Percentiles rank a stretch among this genome's conserved stretches.
These are phyloP conservation scores for Carollia perspicillata DNA, from an alignment of 2,113 vertebrate species.

Conservation along the genomic window DNA sequence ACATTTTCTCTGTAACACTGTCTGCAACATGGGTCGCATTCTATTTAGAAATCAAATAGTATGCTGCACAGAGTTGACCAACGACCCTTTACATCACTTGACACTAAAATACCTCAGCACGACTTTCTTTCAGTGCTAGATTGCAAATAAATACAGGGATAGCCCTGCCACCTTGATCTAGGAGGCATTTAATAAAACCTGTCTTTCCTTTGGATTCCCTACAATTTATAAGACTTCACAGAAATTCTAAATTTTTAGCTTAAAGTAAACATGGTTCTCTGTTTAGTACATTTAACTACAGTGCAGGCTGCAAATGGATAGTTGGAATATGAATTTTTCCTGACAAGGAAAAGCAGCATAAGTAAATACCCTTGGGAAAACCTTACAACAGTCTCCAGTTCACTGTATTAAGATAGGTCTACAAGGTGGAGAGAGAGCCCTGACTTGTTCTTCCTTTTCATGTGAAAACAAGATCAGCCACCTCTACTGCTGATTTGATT, in stretches of 20 bases:
- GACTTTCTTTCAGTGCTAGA: neutral
- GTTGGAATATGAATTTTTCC: neutral
- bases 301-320: neutral
- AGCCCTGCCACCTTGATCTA: neutral
- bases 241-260: constrained; percentile 18
- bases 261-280: constrained; percentile 21
- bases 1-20: neutral
- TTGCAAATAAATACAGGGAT: neutral
- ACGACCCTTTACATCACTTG: neutral
- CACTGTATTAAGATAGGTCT: neutral
- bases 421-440: neutral
- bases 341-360: constrained; percentile 7
- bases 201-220: neutral
- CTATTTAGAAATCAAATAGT: constrained; percentile 31
- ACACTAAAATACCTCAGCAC: neutral
- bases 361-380: neutral
- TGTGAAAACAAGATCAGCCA: neutral
- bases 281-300: neutral
- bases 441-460: neutral
- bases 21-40: neutral
- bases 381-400: neutral
- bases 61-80: neutral
- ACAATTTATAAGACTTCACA: neutral
- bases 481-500: constrained; percentile 4
- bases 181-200: neutral